Conservation (phyloP, 2,797 vertebrate genomes). For the Tragelaphus eurycerus region DNA sequence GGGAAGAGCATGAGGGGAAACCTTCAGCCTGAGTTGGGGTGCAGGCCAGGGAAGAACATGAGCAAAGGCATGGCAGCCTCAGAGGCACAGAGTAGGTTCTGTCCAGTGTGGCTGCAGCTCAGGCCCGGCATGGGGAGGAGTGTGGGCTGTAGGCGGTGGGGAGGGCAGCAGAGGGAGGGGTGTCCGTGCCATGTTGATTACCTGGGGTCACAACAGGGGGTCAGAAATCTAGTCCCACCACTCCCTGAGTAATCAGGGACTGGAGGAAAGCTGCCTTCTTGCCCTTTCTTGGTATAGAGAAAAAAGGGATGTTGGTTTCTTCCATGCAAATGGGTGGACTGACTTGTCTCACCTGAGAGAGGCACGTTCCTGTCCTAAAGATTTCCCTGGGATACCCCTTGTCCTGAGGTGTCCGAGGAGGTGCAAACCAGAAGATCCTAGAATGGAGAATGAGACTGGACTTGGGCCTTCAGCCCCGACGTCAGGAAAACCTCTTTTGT, state of each 20-base stretch:
- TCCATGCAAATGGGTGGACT: neutral
- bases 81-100: neutral
- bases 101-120: neutral
- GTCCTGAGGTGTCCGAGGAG: neutral
- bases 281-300: neutral
- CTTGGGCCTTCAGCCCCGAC: neutral
- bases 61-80: neutral
- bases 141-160: neutral
- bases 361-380: neutral
- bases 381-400: neutral
- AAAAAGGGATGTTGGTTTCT: neutral
- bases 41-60: neutral
- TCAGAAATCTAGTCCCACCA: neutral
- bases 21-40: neutral
- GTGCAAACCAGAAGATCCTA: neutral
- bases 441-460: neutral
- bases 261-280: neutral
- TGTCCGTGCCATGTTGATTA: rapidly evolving
- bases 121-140: neutral
- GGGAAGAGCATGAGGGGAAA: neutral
- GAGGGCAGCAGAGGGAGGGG: neutral
- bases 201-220: neutral
- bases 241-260: neutral
- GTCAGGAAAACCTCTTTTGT: neutral
- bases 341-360: neutral